Evolutionary conservation across 92 coral and sea anemone genomes (phyloP), one percentile per base, ranked within the genome.

Genomic region (Pocillopora grandis): DNA sequence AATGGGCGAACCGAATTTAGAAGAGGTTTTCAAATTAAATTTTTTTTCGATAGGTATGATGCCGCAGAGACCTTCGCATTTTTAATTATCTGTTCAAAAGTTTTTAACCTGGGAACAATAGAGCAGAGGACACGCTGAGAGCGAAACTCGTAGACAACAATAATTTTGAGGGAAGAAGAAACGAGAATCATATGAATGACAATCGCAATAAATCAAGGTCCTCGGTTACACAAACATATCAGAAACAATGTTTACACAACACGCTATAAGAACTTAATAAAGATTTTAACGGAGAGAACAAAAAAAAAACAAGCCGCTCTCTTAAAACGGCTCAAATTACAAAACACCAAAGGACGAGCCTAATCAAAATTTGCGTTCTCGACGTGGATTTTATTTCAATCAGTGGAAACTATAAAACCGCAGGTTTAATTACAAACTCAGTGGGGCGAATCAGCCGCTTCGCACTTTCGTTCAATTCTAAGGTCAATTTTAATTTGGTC

Each of bases 401-500:
- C 8, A 16, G 42, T 71, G 57, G 33, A 70, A 70, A 52, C 12
- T 27, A 5, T 9, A 10, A 68, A 17, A 75, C 78, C 58, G 68
- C 66, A 64, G 52, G 58, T 83, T 83, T 83, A 83, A 83, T 83
- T 83, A 83, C 80, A 75, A 83, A 83, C 13, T 65, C 80, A 83
- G 16, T 76, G 52, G 73, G n/a, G 86, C 63, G 80, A 62, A 74
- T 83, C 86, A 36, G 49, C 19, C 48, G 71, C 52, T 83, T 83
- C 86, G 55, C 86, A 74, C 86, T 62, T 83, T 36, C 59, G 36
- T 75, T 27, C 72, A 62, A 73, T 83, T 82, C 31, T 57, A 56
- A 81, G 86, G 80, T 82, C 86, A 82, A 15, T 37, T 71, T 72
- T 82, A 82, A 82, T 82, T 82, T 82, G 86, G 62, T 63, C 86